A percentile compares a stretch with the other conserved stretches of the same genome.
phyloP scores from a whole-genome alignment of 2,113 vertebrate species.

The Dromiciops gliroides region DNA sequence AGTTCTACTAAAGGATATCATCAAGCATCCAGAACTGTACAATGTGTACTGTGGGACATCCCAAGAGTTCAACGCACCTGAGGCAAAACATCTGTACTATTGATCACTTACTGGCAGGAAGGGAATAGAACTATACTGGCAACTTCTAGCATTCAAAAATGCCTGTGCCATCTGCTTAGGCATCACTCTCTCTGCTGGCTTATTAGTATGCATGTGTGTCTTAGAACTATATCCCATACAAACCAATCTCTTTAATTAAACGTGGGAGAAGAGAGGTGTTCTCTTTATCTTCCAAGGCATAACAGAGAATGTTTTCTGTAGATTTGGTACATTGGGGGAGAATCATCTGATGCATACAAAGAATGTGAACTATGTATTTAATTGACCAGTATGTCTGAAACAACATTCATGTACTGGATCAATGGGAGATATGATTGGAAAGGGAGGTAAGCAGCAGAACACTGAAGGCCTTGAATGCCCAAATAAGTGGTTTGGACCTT shows the following conservation, averaged over 20 bases:
- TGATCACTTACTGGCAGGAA: background rate
- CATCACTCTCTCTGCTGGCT: background rate
- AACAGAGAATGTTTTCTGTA: background rate
- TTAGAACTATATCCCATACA: background rate
- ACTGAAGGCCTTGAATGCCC: background rate
- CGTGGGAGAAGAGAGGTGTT: background rate
- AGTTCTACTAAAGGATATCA: background rate
- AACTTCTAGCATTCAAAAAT: background rate
- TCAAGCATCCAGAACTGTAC: background rate
- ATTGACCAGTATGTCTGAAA: background rate
- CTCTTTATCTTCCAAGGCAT: background rate
- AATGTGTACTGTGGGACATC: background rate
- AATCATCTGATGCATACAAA: background rate
- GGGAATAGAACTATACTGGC: background rate
- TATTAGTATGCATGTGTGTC: background rate
- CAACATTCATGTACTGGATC: background rate
- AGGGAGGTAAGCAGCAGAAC: background rate
- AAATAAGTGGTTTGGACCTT: background rate
- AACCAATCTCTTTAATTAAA: conserved; percentile 1
- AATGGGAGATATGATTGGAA: background rate
- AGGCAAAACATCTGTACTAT: conserved; percentile 3
- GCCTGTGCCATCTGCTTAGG: background rate
- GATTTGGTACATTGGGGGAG: background rate
- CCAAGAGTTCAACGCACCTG: conserved; percentile 4
- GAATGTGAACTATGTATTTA: background rate